phyloP scores from a whole-genome alignment of 1,140 invertebrate species.

The Rhynchophorus ferrugineus region DNA sequence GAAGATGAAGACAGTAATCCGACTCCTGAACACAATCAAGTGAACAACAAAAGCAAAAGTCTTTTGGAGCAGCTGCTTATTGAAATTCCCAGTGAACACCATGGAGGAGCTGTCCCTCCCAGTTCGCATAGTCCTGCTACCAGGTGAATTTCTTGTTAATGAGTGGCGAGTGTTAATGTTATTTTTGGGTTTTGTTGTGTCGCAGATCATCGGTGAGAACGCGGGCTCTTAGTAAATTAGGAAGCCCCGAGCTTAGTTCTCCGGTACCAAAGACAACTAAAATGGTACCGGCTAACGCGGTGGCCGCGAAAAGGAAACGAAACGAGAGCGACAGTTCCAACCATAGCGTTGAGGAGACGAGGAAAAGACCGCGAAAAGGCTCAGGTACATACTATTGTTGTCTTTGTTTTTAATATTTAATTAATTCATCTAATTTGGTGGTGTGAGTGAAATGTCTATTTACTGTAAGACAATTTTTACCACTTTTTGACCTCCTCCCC shows the following conservation, averaged over 20 bases:
- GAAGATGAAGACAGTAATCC: constrained; percentile 28
- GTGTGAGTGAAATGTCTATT: background rate
- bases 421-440: background rate
- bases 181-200: background rate
- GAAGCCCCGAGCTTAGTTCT: constrained; percentile 56
- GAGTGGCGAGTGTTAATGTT: background rate
- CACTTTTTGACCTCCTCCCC: too few species aligned
- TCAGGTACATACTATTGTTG: constrained; percentile 7
- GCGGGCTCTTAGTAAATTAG: constrained; percentile 60
- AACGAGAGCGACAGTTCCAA: constrained; percentile 70
- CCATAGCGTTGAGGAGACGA: constrained; percentile 48
- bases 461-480: too few species aligned
- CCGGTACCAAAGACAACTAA: constrained; percentile 33
- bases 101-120: constrained; percentile 10
- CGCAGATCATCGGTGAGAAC: constrained; percentile 47
- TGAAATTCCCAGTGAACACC: constrained; percentile 56
- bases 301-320: constrained; percentile 56
- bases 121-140: constrained; percentile 37
- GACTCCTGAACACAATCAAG: constrained; percentile 12
- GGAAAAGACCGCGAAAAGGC: constrained; percentile 50
- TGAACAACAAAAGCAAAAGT: constrained; percentile 45
- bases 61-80: constrained; percentile 67
- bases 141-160: constrained; percentile 5
- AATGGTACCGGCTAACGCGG: constrained; percentile 18
- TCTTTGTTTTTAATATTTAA: background rate